These are phyloP conservation scores for Atherinomorus stipes DNA, from an alignment of 2,113 vertebrate species.

Conservation along the genomic window DNA sequence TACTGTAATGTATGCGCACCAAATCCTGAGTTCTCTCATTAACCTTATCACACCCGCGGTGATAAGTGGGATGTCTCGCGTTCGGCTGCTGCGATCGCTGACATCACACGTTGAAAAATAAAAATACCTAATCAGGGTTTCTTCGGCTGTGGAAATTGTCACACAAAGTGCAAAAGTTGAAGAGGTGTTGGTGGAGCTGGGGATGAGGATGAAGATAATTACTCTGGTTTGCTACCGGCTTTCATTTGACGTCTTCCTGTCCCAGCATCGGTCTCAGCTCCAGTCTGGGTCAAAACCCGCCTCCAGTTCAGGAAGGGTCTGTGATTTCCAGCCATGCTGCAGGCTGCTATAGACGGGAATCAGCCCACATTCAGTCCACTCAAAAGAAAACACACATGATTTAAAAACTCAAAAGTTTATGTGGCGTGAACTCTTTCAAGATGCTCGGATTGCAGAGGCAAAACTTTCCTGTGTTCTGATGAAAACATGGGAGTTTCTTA, in stretches of 20 bases:
- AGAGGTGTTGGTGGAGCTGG: conserved; percentile 5
- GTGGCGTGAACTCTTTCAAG: no score
- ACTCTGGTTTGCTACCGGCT: neutral
- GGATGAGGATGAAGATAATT: conserved; percentile 1
- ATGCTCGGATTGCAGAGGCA: no score
- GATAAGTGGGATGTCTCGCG: conserved; percentile 1
- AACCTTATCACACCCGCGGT: conserved; percentile 26
- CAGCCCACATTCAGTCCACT: neutral
- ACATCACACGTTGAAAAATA: neutral
- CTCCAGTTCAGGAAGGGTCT: conserved; percentile 4
- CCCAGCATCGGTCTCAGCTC: conserved; percentile 1
- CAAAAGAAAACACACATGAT: no score
- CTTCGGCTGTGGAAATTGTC: neutral
- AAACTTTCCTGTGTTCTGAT: no score
- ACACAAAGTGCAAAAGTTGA: neutral
- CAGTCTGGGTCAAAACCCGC: neutral
- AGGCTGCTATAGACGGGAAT: conserved; percentile 2
- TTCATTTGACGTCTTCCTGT: neutral
- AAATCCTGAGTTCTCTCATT: conserved; percentile 29
- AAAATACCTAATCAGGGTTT: neutral
- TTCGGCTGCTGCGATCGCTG: neutral
- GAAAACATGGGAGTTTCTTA: neutral
- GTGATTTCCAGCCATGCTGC: conserved; percentile 4
- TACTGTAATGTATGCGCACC: neutral
- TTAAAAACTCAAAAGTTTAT: no score